These are phyloP conservation scores for Lacanobia wlatinum DNA, from an alignment of 2,888 invertebrate genomes.

Conservation along the genomic window DNA sequence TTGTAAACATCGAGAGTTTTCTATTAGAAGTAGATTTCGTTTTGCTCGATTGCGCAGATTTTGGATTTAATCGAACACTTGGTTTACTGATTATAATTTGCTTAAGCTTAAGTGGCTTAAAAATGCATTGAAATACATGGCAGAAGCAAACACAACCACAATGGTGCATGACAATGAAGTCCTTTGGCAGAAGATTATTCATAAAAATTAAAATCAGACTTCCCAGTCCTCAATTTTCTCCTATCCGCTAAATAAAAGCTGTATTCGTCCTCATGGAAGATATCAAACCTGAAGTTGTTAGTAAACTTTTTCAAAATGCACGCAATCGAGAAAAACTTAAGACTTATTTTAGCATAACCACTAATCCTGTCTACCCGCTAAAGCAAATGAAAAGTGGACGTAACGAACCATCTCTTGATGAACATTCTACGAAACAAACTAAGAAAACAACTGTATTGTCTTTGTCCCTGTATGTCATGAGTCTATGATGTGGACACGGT, in stretches of 20 bases:
- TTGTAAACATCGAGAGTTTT: constrained; percentile 65
- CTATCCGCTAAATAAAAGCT: background rate
- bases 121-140: no score
- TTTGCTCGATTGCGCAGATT: constrained; percentile 44
- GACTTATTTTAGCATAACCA: constrained; percentile 57
- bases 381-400: constrained; percentile 68
- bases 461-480: constrained; percentile 86
- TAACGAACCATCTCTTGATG: constrained; percentile 59
- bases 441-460: constrained; percentile 84
- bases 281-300: background rate
- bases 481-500: constrained; percentile 78
- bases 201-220: no score
- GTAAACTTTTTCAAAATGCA: constrained; percentile 32
- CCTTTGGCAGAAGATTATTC: background rate
- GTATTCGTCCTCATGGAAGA: background rate
- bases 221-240: background rate
- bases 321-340: constrained; percentile 39
- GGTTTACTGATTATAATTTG: no score
- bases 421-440: constrained; percentile 59
- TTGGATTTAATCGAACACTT: background rate
- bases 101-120: no score
- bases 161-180: background rate
- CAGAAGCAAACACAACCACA: background rate
- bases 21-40: constrained; percentile 51
- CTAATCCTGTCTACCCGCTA: constrained; percentile 61